Percentiles rank a stretch among this genome's conserved stretches.
Conservation (phyloP, 2,797 vertebrate species). For the Neostethus bicornis region DNA sequence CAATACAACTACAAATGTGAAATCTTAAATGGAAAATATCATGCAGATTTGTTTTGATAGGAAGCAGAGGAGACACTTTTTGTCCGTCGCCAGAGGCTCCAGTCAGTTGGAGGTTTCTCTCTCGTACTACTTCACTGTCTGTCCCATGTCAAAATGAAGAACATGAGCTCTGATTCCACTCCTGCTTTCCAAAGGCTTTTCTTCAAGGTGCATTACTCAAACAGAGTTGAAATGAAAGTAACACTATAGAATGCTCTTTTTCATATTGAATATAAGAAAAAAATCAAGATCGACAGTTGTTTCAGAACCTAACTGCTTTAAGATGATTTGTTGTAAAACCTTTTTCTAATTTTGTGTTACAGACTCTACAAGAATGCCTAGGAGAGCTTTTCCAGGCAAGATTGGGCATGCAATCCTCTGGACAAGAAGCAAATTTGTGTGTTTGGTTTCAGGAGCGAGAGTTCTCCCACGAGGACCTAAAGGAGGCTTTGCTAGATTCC, state of each 20-base stretch:
- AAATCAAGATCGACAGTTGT: no score
- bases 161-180: constrained; percentile 74
- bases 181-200: constrained; percentile 83
- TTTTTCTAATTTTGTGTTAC: constrained; percentile 1
- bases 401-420: constrained; percentile 19
- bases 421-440: constrained; percentile 25
- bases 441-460: constrained; percentile 28
- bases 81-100: constrained; percentile 80
- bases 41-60: constrained; percentile 61
- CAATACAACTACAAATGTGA: no score
- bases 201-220: constrained; percentile 79
- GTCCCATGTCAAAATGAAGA: constrained; percentile 78
- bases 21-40: neutral
- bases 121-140: constrained; percentile 86
- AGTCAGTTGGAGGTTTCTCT: constrained; percentile 83
- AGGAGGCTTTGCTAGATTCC: constrained; percentile 23
- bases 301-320: neutral
- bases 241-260: no score
- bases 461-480: constrained; percentile 16
- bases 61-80: constrained; percentile 79
- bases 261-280: no score
- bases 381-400: constrained; percentile 77
- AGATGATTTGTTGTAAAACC: neutral
- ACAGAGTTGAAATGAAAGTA: neutral
- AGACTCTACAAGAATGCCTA: constrained; percentile 84